These are phyloP conservation scores for Paraplagusia blochii DNA, from an alignment of 2,113 vertebrate genomes.

Conservation along the genomic window DNA sequence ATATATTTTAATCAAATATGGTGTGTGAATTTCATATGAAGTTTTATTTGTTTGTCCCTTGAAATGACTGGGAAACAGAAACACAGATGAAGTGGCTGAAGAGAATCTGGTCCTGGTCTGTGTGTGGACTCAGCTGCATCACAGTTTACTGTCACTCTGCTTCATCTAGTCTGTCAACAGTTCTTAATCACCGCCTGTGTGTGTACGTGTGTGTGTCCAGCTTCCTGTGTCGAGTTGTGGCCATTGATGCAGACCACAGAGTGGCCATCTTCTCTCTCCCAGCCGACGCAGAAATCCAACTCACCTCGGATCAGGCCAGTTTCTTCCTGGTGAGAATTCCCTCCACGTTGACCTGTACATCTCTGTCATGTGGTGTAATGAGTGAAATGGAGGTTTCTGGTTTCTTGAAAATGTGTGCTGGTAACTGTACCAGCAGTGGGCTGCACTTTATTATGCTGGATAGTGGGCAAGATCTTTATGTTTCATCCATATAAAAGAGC, in stretches of 20 bases:
- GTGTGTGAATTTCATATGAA: no score
- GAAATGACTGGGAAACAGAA: no score
- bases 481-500: no score
- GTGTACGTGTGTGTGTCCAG: slow-evolving; percentile 58
- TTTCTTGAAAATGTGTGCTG: no score
- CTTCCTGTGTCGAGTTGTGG: slow-evolving; percentile 86
- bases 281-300: slow-evolving; percentile 76
- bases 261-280: slow-evolving; percentile 79
- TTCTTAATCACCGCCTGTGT: slow-evolving; percentile 15
- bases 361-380: not conserved
- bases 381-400: no score
- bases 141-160: slow-evolving; percentile 5
- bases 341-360: not conserved
- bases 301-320: slow-evolving; percentile 78
- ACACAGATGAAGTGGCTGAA: no score
- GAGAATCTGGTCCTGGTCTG: not conserved
- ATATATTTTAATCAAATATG: no score
- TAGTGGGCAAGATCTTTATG: no score
- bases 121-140: slow-evolving; percentile 43
- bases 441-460: no score
- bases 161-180: slow-evolving; percentile 12
- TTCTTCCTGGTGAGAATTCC: slow-evolving; percentile 85
- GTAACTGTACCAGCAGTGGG: no score
- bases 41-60: no score
- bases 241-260: slow-evolving; percentile 77